Evolutionary conservation across 1,140 invertebrate species (phyloP), one percentile per base, ranked within the genome.

Genomic region (Probaryconus sp.): DNA sequence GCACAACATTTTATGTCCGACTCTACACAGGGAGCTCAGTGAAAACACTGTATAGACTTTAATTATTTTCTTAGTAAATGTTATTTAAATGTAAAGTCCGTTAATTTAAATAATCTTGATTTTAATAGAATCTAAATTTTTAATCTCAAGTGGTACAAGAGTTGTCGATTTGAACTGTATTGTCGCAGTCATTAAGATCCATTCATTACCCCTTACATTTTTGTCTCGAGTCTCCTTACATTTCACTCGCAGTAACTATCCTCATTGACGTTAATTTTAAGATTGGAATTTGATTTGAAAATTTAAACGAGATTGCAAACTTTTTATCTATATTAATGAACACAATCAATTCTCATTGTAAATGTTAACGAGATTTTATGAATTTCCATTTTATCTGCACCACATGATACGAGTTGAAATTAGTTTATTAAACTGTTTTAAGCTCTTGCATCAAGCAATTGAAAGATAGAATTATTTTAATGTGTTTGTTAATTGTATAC

Each of bases 121-220:
- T 50, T 50, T 50, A 35, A 50, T 50, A 35, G 48, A 53, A 53
- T 53, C 26, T 55, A 42, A 55, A 55, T 55, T 55, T 55, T 40
- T 55, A 42, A 55, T 55, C 1, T 24, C 6, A 53, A 16, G 30
- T 35, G 31, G 5, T 53, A 38, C 48, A 38, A 3, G 33, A 9
- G 18, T 38, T 26, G 48, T 40, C 50, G 37, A 55, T 55, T 55
- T 55, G 4, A 30, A 18, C n/a, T 6, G 14, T 7, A 43, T 33
- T 24, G 37, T 43, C 3, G 24, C 26, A 43, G 21, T 56, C 51
- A 24, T 56, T 43, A 56, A 1, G 5, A 7, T 5, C 24, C 18
- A 56, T 56, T 56, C 51, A 56, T 33, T 43, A 33, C 42, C 16
- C 16, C 28, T 55, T 55, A 55, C 20, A 30, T 30, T 55, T 55